Evolutionary conservation across 2,113 vertebrate species (phyloP).

Genomic region (Peromyscus leucopus): DNA sequence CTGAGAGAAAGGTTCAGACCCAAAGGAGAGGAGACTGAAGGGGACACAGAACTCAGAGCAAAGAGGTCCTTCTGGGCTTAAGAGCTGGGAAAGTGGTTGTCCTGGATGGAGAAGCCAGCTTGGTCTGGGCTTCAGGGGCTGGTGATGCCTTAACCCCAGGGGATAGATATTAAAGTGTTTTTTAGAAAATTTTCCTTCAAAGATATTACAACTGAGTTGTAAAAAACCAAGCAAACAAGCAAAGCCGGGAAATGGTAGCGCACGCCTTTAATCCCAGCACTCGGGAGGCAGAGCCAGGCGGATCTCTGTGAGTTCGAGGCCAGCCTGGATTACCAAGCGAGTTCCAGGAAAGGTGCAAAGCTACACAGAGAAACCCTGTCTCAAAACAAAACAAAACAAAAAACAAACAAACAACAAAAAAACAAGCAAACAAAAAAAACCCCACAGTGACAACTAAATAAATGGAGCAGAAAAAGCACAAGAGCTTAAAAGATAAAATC

Average conservation of each 20-base stretch:
- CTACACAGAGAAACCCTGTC: too few species aligned
- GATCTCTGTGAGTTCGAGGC: too few species aligned
- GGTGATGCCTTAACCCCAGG: background rate
- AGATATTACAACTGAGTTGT: background rate
- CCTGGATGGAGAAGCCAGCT: fast-evolving
- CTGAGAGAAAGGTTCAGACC: background rate
- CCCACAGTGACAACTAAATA: background rate
- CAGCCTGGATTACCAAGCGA: too few species aligned
- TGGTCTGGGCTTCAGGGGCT: background rate
- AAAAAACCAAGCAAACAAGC: background rate
- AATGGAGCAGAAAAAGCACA: background rate
- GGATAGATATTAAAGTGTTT: background rate
- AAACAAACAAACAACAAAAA: too few species aligned
- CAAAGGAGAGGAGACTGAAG: background rate
- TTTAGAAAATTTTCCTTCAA: background rate
- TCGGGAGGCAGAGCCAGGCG: too few species aligned
- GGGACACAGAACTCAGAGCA: too few species aligned
- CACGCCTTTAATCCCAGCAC: too few species aligned
- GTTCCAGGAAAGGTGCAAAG: too few species aligned
- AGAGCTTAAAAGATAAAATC: background rate
- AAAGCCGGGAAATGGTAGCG: background rate
- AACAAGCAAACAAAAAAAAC: background rate
- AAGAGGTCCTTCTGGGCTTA: background rate
- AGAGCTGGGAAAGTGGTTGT: background rate
- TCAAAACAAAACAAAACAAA: too few species aligned